These are phyloP conservation scores for Pollicipes pollicipes DNA, from an alignment of 1,140 invertebrate genomes.

Conservation along the genomic window DNA sequence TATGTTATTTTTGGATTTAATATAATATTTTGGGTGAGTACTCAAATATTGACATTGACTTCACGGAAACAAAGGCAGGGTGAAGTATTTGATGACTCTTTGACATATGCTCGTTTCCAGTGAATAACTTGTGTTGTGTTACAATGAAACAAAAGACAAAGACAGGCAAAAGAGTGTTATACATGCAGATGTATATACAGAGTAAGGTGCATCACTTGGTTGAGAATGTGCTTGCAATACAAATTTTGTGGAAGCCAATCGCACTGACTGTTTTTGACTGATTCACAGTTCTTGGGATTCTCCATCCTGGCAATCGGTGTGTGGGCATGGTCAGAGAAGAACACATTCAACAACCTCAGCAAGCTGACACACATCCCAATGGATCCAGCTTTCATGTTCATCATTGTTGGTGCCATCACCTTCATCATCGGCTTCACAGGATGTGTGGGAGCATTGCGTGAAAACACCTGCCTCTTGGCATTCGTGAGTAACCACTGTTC, in stretches of 20 bases:
- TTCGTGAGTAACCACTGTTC: slow-evolving; percentile 54
- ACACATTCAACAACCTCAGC: slow-evolving; percentile 80
- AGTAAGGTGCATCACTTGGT: too few relatives aligned
- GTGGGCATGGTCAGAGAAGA: slow-evolving; percentile 95
- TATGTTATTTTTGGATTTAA: slow-evolving; percentile 95
- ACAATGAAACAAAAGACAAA: too few relatives aligned
- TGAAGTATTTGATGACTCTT: too few relatives aligned
- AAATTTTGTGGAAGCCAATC: too few relatives aligned
- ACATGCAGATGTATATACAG: too few relatives aligned
- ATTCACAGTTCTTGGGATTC: slow-evolving; percentile 73
- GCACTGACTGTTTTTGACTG: too few relatives aligned
- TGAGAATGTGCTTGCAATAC: too few relatives aligned
- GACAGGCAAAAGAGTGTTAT: too few relatives aligned
- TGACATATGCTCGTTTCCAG: too few relatives aligned
- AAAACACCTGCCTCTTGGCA: slow-evolving; percentile 42
- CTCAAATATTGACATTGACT: too few relatives aligned
- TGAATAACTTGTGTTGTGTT: too few relatives aligned
- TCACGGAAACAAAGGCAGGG: too few relatives aligned
- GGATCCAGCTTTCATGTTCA: slow-evolving; percentile 88
- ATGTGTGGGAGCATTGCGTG: slow-evolving; percentile 78
- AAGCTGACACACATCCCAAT: slow-evolving; percentile 51
- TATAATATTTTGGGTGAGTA: slow-evolving; percentile 87
- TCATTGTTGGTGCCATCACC: slow-evolving; percentile 74
- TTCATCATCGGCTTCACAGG: slow-evolving; percentile 92
- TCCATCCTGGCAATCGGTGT: slow-evolving; percentile 70